Conservation (phyloP, 2,797 vertebrate genomes). For the Hoplostethus atlanticus region DNA sequence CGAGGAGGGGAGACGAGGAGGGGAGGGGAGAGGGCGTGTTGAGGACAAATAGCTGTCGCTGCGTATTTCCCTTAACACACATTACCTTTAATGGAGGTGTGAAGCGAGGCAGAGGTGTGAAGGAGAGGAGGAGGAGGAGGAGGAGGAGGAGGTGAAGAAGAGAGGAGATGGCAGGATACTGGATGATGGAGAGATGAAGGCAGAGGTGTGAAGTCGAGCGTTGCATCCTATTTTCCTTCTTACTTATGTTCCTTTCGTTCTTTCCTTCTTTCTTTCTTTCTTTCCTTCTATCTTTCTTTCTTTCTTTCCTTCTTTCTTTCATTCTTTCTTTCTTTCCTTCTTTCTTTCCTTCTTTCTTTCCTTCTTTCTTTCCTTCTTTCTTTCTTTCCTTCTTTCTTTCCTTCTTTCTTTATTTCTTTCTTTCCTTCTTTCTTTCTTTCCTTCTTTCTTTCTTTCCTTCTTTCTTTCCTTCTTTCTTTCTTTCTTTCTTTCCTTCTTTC, state of each 20-base stretch:
- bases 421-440: no score
- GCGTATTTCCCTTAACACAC: constrained; percentile 1
- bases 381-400: no score
- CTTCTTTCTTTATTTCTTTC: no score
- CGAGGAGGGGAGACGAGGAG: not conserved
- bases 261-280: not conserved
- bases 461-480: no score
- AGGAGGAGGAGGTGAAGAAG: not conserved
- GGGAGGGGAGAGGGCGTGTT: not conserved
- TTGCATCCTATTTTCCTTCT: not conserved
- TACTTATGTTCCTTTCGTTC: not conserved
- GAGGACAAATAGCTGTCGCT: not conserved
- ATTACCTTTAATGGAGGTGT: constrained; percentile 15
- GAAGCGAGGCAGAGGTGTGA: constrained; percentile 27
- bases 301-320: no score
- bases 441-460: no score
- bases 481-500: no score
- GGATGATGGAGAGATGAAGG: not conserved
- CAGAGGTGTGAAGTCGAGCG: constrained; percentile 12
- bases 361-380: no score
- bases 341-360: no score
- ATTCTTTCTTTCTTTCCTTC: no score
- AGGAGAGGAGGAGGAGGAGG: not conserved
- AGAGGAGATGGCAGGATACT: not conserved
- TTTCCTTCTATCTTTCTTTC: not conserved